Base-by-base conservation (phyloP, 2,797 vertebrate species). In the Enteromius argenteus region DNA sequence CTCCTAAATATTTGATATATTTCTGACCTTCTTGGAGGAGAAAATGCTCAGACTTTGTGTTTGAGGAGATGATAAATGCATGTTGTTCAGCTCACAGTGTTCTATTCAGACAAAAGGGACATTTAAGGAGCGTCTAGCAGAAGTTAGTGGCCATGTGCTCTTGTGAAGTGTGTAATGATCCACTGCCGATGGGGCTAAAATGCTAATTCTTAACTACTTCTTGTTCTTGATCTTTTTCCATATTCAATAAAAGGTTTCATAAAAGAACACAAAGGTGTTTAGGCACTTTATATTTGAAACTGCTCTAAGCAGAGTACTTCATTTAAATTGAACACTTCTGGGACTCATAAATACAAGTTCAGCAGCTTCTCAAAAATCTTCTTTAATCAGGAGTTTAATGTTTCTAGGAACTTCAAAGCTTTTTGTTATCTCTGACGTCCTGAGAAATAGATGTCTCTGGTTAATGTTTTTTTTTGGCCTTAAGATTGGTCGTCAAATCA, bases 1-100 rank as follows among this genome's bases (percentile, higher is more conserved):
- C 79, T 42, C 3, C 67, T 72, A 14, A 60, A 81, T 81, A 60
- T 60, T 72, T 71, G 51, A 72, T 72, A 17, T 21, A 32, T 81
- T 81, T 72, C 35, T 56, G 49, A 69, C 49, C 72, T 53, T 74
- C 49, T 37, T 74, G 3, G 51, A 58, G 32, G 7, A 13, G 17
- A 60, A 56, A 30, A 39, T 60, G 67, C 49, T 32, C 67, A 60
- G 49, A 44, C 62, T 27, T 56, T 44, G 78, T 35, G 51, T 42
- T 39, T 15, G 32, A 37, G 73, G 30, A 58, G 51, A 58, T 76
- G 73, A 37, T 58, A n/a, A 13, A 68, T 32, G 79, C 35, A 30
- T 58, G 15, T 44, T 58, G 49, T 44, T 42, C 32, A 39, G 78
- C 21, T 49, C 62, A 2, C 8, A 4, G 9, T 35, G 62, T 6